phyloP scores from a whole-genome alignment of 2,888 invertebrate genomes.

The Busseola fusca region DNA sequence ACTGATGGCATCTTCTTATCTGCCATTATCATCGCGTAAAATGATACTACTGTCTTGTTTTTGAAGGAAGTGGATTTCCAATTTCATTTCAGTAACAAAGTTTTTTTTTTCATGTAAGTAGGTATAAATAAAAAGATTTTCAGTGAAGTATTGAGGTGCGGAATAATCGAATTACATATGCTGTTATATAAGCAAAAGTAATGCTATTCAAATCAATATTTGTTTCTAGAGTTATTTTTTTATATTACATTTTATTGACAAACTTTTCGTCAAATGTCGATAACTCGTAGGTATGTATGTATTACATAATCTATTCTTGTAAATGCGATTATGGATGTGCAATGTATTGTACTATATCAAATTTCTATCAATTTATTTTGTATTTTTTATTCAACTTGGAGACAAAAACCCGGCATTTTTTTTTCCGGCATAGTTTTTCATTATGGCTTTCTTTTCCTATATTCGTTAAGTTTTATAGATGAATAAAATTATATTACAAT shows the following conservation, averaged over 20 bases:
- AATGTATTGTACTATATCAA: slow-evolving; percentile 24
- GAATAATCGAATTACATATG: slow-evolving; percentile 27
- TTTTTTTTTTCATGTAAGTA: background rate
- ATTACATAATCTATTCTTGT: slow-evolving; percentile 51
- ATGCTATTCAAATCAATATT: slow-evolving; percentile 38
- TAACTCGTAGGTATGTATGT: slow-evolving; percentile 30
- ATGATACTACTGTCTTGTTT: slow-evolving; percentile 40
- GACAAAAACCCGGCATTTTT: background rate
- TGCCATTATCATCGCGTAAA: slow-evolving; percentile 35
- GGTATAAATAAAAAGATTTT: slow-evolving; percentile 8
- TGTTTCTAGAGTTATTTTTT: slow-evolving; percentile 31
- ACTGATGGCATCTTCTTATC: slow-evolving; percentile 51
- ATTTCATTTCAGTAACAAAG: slow-evolving; percentile 14
- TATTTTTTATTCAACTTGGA: background rate
- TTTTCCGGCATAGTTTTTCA: background rate
- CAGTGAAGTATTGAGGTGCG: slow-evolving; percentile 8
- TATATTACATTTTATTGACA: slow-evolving; percentile 46
- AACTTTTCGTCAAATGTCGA: slow-evolving; percentile 37
- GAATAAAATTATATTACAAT: background rate
- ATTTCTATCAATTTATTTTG: background rate
- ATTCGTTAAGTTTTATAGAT: background rate
- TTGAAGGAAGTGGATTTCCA: slow-evolving; percentile 7
- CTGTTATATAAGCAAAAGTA: slow-evolving; percentile 49
- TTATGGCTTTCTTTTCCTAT: background rate
- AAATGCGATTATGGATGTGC: slow-evolving; percentile 8